Evolutionary conservation across 2,797 vertebrate genomes (phyloP), one percentile per base, ranked within the genome.

Genomic region (Sebastes variabilis): DNA sequence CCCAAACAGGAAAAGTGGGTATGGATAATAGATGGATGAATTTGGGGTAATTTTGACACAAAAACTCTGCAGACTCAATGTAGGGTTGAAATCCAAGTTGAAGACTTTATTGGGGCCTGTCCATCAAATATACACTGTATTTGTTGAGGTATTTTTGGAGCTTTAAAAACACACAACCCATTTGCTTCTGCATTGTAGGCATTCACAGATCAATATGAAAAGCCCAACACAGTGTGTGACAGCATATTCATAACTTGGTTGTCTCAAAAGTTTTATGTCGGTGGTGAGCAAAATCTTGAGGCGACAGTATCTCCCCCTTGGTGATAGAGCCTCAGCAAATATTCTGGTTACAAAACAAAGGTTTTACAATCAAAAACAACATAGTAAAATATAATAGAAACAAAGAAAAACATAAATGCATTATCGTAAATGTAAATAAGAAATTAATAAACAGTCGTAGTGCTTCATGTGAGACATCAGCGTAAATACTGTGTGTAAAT

Each of bases 91-190:
- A 70, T 52, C 36, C 8, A n/a, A n/a, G 2, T 29, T 4, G 4
- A 52, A 32, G 13, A 18, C 24, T 86, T 86, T 73, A 80, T 82
- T 77, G 8, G 54, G 54, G 30, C 6, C 14, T 11, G 6, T 74
- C 3, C 1, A 46, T 22, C 49, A 59, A 54, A 54, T 27, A 14
- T 9, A 30, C 34, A 70, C 34, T 24, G n/a, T 25, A 20, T 59
- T 29, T 29, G n/a, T 10, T 25, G 56, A 61, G 61, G 34, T 20
- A 56, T 13, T 69, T 46, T 54, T 11, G 16, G 16, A 32, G n/a
- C 38, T 66, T 54, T 36, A 24, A 36, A 25, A 36, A 27, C 32
- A 8, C 4, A 20, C 11, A 67, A 30, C 13, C 22, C 1, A 4
- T 18, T 10, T 56, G 36, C 29, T 38, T 0, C 5, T 55, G 25